Conservation (phyloP, 2,797 vertebrate species). For the Aplochiton taeniatus region DNA sequence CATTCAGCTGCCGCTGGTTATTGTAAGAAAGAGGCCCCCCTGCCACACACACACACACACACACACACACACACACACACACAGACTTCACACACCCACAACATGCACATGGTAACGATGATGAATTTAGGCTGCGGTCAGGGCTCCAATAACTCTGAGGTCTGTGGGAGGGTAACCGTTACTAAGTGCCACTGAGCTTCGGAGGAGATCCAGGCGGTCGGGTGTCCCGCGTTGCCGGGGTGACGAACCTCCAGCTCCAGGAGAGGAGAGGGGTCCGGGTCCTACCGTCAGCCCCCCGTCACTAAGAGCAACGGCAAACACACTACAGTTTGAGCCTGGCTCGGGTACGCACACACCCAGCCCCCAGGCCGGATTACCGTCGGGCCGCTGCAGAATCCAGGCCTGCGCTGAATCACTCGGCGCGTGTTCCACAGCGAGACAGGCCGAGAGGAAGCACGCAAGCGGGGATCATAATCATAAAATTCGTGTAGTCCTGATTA, state of each 20-base stretch:
- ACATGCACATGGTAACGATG: conserved; percentile 34
- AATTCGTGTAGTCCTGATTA: conserved; percentile 74
- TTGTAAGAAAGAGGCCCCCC: conserved; percentile 11
- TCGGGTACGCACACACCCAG: conserved; percentile 58
- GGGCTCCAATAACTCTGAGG: conserved; percentile 1
- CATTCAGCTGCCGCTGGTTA: conserved; percentile 53
- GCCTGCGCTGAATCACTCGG: no score
- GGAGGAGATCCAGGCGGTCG: conserved; percentile 12
- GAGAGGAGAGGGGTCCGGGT: conserved; percentile 13
- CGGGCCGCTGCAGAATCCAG: conserved; percentile 52
- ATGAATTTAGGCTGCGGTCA: conserved; percentile 14
- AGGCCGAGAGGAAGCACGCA: conserved; percentile 61
- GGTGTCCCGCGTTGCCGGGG: conserved; percentile 3
- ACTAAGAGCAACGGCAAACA: conserved; percentile 40
- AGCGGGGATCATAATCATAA: conserved; percentile 76
- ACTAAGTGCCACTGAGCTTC: conserved; percentile 7
- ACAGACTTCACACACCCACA: neutral
- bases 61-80: neutral
- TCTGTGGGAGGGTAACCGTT: conserved; percentile 22
- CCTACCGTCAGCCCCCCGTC: conserved; percentile 39
- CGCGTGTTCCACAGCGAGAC: conserved; percentile 48
- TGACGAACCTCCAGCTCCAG: neutral
- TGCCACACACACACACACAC: conserved; percentile 16
- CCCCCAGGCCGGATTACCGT: conserved; percentile 43
- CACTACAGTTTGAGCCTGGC: conserved; percentile 20